Conservation (phyloP, 2,888 invertebrate genomes). For the Deilephila elpenor region DNA sequence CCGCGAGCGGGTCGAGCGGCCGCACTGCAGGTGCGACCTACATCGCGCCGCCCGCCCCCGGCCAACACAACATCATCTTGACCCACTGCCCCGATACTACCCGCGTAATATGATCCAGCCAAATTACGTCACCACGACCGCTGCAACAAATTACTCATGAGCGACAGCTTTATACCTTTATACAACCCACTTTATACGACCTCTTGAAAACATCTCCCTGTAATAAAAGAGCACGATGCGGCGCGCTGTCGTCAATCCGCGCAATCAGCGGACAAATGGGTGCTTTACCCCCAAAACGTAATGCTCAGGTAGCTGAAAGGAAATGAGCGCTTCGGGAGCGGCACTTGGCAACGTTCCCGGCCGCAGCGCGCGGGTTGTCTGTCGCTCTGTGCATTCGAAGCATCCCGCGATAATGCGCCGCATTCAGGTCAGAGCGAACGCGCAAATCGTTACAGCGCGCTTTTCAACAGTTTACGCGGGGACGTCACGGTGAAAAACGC, state of each 20-base stretch:
- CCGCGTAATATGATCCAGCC: slow-evolving; percentile 42
- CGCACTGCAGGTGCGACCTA: slow-evolving; percentile 81
- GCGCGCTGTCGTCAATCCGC: not conserved
- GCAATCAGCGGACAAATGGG: not conserved
- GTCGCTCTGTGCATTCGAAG: slow-evolving; percentile 41
- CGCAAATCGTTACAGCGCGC: not conserved
- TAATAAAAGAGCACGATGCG: slow-evolving; percentile 6
- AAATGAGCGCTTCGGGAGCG: slow-evolving; percentile 36
- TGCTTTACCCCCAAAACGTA: not conserved
- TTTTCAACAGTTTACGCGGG: slow-evolving; percentile 36
- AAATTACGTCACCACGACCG: slow-evolving; percentile 34
- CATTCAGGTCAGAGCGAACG: slow-evolving; percentile 39
- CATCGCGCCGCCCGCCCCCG: slow-evolving; percentile 43
- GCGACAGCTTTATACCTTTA: not conserved
- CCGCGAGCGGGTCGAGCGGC: slow-evolving; percentile 52
- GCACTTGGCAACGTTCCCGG: slow-evolving; percentile 46
- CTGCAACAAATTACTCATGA: slow-evolving; percentile 31
- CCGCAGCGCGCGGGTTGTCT: slow-evolving; percentile 34
- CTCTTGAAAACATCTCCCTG: not conserved
- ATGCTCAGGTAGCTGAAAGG: slow-evolving; percentile 31
- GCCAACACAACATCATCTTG: slow-evolving; percentile 48
- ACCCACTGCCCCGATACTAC: slow-evolving; percentile 47
- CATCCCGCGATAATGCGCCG: slow-evolving; percentile 36
- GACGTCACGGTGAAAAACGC: slow-evolving; percentile 65
- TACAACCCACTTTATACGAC: not conserved